Base-by-base conservation (phyloP, 2,113 vertebrate genomes). In the Grammomys surdaster region DNA sequence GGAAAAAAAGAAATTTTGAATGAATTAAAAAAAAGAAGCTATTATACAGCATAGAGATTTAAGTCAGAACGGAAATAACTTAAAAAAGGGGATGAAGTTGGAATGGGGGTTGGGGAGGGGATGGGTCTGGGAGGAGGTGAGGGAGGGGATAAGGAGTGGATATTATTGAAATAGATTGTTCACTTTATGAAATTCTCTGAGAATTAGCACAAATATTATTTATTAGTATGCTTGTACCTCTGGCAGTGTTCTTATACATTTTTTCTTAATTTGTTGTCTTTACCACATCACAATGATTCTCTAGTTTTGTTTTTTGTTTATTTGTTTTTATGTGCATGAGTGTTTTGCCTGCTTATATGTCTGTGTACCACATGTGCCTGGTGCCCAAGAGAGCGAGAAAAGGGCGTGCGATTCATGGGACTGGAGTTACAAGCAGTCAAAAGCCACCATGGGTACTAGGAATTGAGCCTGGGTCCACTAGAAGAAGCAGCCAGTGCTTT, bases 51-150 rank as follows among this genome's bases (percentile, higher is more conserved):
- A 40, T 92, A 89, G 58, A 93, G 7, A 88, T 90, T 72, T 65
- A 76, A n/a, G 77, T n/a, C 19, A 56, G 69, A 89, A 91, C 20
- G 65, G 36, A 95, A 86, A n/a, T n/a, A n/a, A n/a, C n/a, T n/a
- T n/a, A n/a, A n/a, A n/a, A n/a, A n/a, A n/a, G n/a, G n/a, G n/a
- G n/a, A n/a, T n/a, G n/a, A n/a, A n/a, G n/a, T n/a, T n/a, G n/a
- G n/a, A 56, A n/a, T 51, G 51, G 51, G 51, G 31, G 9, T 46
- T 78, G 48, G 77, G 28, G 48, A 54, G 17, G 78, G 14, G 48
- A 54, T 9, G 78, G 77, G 76, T 33, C 28, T 80, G 77, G 48
- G 77, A 54, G 77, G 31, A 80, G 31, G 10, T n/a, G 19, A 54
- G 77, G 33, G 31, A 9, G 54, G 48, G 51, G 36, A 4, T n/a